Base-by-base conservation (phyloP, 2,113 vertebrate species). In the Coturnix japonica region DNA sequence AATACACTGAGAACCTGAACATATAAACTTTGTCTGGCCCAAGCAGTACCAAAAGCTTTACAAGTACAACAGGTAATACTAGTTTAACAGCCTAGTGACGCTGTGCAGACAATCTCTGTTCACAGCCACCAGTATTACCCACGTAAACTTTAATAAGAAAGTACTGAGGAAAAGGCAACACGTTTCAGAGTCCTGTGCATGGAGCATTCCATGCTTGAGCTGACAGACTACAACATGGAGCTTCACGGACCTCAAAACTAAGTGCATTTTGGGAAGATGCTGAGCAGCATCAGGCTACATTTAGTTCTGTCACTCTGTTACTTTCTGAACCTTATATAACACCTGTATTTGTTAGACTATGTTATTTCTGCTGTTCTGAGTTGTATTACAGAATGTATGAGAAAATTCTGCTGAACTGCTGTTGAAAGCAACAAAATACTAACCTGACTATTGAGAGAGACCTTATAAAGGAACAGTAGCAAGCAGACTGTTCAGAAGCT, bases 11-110 rank as follows among this genome's bases (percentile, higher is more conserved):
- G 4, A 25, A 54, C 14, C 21, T n/a, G 6, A 47, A 46, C 6
- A 1, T 26, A 17, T 2, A 1, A 81, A 19, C 11, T 61, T 26
- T 16, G 11, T 5, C 0, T 0, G 75, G 51, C 3, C 1, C 11
- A 54, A 43, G 20, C 7, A 74, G 33, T 28, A 78, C n/a, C 9
- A 51, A 57, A 89, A 75, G 9, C 46, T 23, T 6, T 1, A 53
- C 20, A 7, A 64, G 33, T 25, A 49, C 26, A 69, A 56, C 4
- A 21, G 7, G 9, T 28, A 30, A 59, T 2, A 33, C 26, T 7
- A 65, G 33, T 19, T 30, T 51, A 54, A 64, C 9, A 39, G 22
- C 31, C 23, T 31, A 49, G 1, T 5, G 13, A 44, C 0, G 0
- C 33, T 51, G 31, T 25, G 5, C n/a, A 74, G 51, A 47, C 37